Base-by-base conservation (phyloP, 2,113 vertebrate species). In the Martes martes region DNA sequence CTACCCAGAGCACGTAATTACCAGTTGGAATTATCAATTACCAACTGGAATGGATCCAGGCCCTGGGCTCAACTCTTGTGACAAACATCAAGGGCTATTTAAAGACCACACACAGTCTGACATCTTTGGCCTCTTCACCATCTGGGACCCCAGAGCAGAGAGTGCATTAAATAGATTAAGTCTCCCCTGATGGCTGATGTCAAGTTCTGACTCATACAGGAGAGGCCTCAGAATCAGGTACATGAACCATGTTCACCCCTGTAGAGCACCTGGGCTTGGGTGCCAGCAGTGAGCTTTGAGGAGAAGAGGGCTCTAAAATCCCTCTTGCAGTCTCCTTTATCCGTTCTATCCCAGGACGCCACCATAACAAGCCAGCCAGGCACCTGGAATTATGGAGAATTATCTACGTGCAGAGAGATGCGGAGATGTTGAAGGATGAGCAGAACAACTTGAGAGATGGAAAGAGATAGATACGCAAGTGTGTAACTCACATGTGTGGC, bases 11-110 rank as follows among this genome's bases (percentile, higher is more conserved):
- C 89, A 95, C 94, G 4, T 98, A 98, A 98, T 98, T 98, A 98
- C 97, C 89, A 93, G 90, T 67, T 98, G 97, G 89, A 97, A 98
- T 98, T 98, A 98, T 98, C 98, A 98, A 73, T 98, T 97, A 98
- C 97, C 81, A 79, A 73, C 97, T 98, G 97, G 97, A 97, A 87
- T 79, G 21, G 81, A 88, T 97, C 97, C 98, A 98, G 95, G 92
- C 91, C 91, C 52, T 84, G 79, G 94, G 96, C 97, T 97, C 88
- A 71, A 95, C 96, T 97, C 95, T 81, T 91, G 97, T 78, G 97
- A 98, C 98, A 98, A 91, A 96, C 95, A 97, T 97, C 96, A 96
- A 97, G 86, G 92, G 84, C 96, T 90, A 91, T 97, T 97, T 97
- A 96, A 94, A 91, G 97, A 97, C 96, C 95, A 97, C 96, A 97